These are phyloP conservation scores for Capitella teleta DNA, from an alignment of 1,140 invertebrate genomes.

Conservation along the genomic window DNA sequence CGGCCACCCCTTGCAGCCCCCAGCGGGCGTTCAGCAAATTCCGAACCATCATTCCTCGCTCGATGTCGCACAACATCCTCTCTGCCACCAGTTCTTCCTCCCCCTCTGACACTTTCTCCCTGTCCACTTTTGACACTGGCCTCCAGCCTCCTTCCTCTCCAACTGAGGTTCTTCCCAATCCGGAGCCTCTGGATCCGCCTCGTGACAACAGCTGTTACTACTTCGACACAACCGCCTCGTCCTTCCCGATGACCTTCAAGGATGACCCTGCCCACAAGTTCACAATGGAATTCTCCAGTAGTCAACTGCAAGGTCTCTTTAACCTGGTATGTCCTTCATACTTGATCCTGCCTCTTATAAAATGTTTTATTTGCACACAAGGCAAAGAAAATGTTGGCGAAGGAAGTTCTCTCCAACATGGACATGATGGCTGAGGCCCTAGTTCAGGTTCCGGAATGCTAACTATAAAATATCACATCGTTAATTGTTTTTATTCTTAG, in stretches of 20 bases:
- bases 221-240: constrained; percentile 83
- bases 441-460: too few relatives aligned
- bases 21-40: constrained; percentile 35
- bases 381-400: too few relatives aligned
- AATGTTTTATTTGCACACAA: too few relatives aligned
- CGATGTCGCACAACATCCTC: constrained; percentile 71
- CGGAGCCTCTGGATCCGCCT: constrained; percentile 7
- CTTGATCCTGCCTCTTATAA: too few relatives aligned
- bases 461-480: too few relatives aligned
- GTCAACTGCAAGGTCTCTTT: too few relatives aligned
- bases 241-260: constrained; percentile 49
- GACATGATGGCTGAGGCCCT: too few relatives aligned
- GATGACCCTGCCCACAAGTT: too few relatives aligned
- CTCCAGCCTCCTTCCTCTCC: constrained; percentile 36
- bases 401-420: too few relatives aligned
- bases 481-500: too few relatives aligned
- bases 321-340: too few relatives aligned
- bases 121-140: constrained; percentile 8
- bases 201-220: constrained; percentile 68
- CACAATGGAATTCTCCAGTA: too few relatives aligned
- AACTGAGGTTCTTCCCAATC: constrained; percentile 36
- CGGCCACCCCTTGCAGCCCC: constrained; percentile 4
- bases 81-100: neutral
- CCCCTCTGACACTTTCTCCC: neutral
- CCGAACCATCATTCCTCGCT: constrained; percentile 79